Percentiles rank a stretch among this genome's conserved stretches.
Conservation (phyloP, 2,797 vertebrate genomes). For the Poeciliopsis paucimaculata region DNA sequence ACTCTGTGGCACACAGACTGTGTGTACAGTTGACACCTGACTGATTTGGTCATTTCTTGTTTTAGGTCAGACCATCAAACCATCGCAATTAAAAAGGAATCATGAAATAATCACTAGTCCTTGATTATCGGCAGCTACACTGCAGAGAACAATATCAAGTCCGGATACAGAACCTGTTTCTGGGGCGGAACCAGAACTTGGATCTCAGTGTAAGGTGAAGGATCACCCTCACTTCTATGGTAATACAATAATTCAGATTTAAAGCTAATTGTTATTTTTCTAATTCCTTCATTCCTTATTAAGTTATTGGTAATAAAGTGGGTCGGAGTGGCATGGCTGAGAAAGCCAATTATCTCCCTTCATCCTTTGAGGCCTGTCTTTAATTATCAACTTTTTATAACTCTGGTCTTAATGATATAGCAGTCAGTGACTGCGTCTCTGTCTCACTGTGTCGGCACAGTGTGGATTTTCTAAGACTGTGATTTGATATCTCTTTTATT, state of each 20-base stretch:
- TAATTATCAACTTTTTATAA: slow-evolving; percentile 82
- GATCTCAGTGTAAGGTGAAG: background rate
- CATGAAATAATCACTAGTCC: slow-evolving; percentile 15
- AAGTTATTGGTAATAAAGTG: slow-evolving; percentile 74
- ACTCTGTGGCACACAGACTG: no score
- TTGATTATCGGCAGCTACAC: background rate
- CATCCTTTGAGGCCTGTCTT: slow-evolving; percentile 69
- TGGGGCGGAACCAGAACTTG: slow-evolving; percentile 1
- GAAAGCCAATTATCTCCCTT: slow-evolving; percentile 73
- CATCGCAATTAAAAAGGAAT: background rate
- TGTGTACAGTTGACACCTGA: no score
- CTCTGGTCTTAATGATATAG: slow-evolving; percentile 68
- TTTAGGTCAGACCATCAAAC: background rate
- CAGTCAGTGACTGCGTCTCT: slow-evolving; percentile 55
- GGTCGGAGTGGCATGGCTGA: slow-evolving; percentile 66
- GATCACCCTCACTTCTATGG: background rate
- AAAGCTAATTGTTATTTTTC: slow-evolving; percentile 43
- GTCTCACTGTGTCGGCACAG: slow-evolving; percentile 23
- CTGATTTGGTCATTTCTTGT: no score
- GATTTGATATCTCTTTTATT: slow-evolving; percentile 66
- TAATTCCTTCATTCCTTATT: slow-evolving; percentile 56
- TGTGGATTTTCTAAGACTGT: slow-evolving; percentile 53
- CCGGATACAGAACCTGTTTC: background rate
- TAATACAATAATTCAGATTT: slow-evolving; percentile 24
- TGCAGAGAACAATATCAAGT: background rate